These are phyloP conservation scores for Suncus etruscus DNA, from an alignment of 2,113 vertebrate species.

Conservation along the genomic window DNA sequence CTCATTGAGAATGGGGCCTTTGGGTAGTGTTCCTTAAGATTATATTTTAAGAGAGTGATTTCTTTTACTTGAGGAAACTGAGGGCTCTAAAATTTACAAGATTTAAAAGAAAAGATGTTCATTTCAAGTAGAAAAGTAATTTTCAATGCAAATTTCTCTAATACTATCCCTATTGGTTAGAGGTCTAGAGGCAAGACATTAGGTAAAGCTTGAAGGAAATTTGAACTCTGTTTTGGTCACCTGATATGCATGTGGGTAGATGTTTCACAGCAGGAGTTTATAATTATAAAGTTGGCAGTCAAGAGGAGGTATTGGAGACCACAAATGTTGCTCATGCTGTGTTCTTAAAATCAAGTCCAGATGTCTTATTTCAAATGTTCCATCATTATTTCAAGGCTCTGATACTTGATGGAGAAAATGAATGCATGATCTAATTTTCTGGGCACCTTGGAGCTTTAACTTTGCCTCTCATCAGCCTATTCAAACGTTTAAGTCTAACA, in stretches of 20 bases:
- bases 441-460: background rate
- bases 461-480: background rate
- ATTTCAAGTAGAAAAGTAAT: slow-evolving; percentile 14
- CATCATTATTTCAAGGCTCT: background rate
- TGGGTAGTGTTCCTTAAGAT: background rate
- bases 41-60: background rate
- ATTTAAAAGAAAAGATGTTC: background rate
- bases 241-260: background rate
- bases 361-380: slow-evolving; percentile 35
- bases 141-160: slow-evolving; percentile 13
- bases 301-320: background rate
- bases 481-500: background rate
- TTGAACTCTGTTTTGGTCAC: background rate
- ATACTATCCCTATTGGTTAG: background rate
- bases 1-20: background rate
- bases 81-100: background rate
- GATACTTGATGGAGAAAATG: slow-evolving; percentile 6
- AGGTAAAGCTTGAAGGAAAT: background rate
- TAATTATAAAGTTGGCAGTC: background rate
- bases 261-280: background rate
- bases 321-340: background rate
- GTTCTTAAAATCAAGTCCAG: slow-evolving; percentile 38
- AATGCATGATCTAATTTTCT: slow-evolving; percentile 30
- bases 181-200: background rate
- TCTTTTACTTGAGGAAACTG: background rate